Evolutionary conservation across 1,140 invertebrate species (phyloP).

Genomic region (Meloidogyne floridensis): DNA sequence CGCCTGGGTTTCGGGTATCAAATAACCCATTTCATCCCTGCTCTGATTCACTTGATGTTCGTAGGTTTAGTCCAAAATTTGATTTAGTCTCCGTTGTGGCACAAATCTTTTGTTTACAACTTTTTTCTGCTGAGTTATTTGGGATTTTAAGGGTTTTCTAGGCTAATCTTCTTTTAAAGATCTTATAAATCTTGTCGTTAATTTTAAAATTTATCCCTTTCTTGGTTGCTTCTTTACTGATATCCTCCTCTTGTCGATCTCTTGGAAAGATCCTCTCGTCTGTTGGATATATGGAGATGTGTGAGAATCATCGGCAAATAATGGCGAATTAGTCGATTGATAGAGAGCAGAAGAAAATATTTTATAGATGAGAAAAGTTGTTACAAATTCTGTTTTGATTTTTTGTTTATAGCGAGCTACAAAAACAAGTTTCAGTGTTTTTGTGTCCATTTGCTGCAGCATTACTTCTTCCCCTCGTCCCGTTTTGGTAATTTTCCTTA

Average conservation of each 20-base stretch:
- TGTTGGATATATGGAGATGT: background rate
- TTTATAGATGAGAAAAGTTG: background rate
- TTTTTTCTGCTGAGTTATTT: too few species aligned
- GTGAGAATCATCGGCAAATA: background rate
- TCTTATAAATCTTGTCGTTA: too few species aligned
- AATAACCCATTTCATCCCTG: too few species aligned
- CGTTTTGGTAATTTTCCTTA: background rate
- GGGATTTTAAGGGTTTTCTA: too few species aligned
- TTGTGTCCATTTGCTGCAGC: constrained; percentile 1
- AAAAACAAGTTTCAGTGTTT: constrained; percentile 6
- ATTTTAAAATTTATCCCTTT: too few species aligned
- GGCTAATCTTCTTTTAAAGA: too few species aligned
- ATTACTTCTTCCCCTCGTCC: background rate
- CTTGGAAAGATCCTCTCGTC: background rate
- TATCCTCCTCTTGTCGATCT: background rate
- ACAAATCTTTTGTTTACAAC: too few species aligned
- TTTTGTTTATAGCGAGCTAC: background rate
- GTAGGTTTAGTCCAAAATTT: too few species aligned
- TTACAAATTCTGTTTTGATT: constrained; percentile 12
- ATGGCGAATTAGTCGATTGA: constrained; percentile 6
- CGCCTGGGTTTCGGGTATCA: too few species aligned
- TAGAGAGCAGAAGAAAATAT: background rate
- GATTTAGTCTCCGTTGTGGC: too few species aligned
- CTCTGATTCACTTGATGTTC: too few species aligned
- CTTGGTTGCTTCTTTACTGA: background rate